phyloP scores from a whole-genome alignment of 2,888 invertebrate species.

The Nebria brevicollis region DNA sequence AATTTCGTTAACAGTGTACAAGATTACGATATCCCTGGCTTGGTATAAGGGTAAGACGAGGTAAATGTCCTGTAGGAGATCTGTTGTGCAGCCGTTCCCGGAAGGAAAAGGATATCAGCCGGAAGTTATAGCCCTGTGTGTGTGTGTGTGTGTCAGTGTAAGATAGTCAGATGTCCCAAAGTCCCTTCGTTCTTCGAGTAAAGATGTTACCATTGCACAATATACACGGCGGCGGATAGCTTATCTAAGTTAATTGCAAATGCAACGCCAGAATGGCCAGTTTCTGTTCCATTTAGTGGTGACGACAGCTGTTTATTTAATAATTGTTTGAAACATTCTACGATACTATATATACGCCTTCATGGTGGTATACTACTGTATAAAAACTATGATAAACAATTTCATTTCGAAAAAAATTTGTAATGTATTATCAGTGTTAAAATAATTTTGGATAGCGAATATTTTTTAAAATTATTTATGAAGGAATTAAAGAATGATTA shows the following conservation, averaged over 20 bases:
- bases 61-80: not conserved
- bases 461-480: too few species aligned
- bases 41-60: not conserved
- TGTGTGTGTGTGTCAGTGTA: not conserved
- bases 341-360: too few species aligned
- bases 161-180: not conserved
- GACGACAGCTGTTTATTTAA: not conserved
- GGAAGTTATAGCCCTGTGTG: not conserved
- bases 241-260: constrained; percentile 1
- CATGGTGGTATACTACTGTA: too few species aligned
- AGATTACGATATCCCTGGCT: not conserved
- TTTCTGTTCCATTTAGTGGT: not conserved
- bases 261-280: not conserved
- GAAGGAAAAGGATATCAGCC: not conserved
- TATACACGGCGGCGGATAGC: not conserved
- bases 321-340: not conserved
- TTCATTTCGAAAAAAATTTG: too few species aligned
- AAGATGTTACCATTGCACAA: not conserved
- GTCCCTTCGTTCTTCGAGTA: not conserved
- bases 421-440: too few species aligned
- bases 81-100: not conserved
- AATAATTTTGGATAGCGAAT: too few species aligned
- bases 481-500: too few species aligned
- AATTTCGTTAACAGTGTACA: not conserved
- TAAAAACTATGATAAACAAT: too few species aligned